Conservation (phyloP, 1,140 invertebrate genomes). For the Phenacoccus solenopsis region DNA sequence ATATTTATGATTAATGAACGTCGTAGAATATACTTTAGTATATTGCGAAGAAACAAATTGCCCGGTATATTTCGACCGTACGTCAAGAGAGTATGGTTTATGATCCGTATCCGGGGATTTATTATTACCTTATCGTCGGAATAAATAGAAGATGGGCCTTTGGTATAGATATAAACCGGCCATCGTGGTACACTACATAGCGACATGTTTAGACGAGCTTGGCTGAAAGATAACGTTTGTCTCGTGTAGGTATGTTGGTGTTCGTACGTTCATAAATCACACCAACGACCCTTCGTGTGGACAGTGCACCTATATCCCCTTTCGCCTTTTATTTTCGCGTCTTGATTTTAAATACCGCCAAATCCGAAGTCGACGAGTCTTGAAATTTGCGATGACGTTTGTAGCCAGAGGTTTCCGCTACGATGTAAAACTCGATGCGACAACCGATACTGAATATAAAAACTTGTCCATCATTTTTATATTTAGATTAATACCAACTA, state of each 20-base stretch:
- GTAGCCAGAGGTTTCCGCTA: too few relatives aligned
- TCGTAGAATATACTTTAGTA: conserved; percentile 12
- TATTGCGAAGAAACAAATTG: conserved; percentile 16
- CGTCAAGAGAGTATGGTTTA: conserved; percentile 11
- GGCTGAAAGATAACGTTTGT: not conserved
- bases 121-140: conserved; percentile 9
- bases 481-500: too few relatives aligned
- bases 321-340: not conserved
- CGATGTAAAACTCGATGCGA: too few relatives aligned
- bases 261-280: not conserved
- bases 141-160: conserved; percentile 8
- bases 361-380: too few relatives aligned
- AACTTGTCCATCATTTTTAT: too few relatives aligned
- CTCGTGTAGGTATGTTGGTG: not conserved
- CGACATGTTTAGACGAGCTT: not conserved
- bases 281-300: not conserved
- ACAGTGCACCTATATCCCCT: not conserved
- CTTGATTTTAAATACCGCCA: not conserved
- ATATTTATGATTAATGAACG: conserved; percentile 18
- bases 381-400: too few relatives aligned
- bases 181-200: not conserved
- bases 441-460: too few relatives aligned
- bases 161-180: not conserved
- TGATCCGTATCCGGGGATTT: conserved; percentile 17
- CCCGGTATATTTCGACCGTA: not conserved